Percentiles rank a stretch among this genome's conserved stretches.
phyloP scores from a whole-genome alignment of 1,140 invertebrate species.

The Drosophila equinoxialis region DNA sequence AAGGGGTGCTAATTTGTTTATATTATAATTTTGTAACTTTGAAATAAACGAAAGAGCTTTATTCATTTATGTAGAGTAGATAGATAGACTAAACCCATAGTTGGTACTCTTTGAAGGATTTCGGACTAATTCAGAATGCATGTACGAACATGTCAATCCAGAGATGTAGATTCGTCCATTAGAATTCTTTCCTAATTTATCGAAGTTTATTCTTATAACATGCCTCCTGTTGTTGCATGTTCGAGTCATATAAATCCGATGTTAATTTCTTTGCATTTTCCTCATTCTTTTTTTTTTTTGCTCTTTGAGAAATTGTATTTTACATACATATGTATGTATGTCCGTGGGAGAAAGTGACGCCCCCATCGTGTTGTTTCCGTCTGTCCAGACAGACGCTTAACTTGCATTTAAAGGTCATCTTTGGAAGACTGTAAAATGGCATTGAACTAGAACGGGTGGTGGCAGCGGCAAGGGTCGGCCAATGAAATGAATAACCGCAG shows the following conservation, averaged over 20 bases:
- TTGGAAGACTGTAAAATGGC: slow-evolving; percentile 48
- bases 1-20: no score
- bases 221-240: slow-evolving; percentile 31
- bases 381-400: slow-evolving; percentile 41
- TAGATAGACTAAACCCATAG: no score
- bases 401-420: slow-evolving; percentile 77
- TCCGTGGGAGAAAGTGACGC: slow-evolving; percentile 20
- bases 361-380: slow-evolving; percentile 9
- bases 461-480: not conserved
- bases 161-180: no score
- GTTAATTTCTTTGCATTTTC: slow-evolving; percentile 38
- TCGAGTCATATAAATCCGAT: slow-evolving; percentile 34
- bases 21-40: no score
- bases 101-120: no score
- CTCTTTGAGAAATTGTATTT: slow-evolving; percentile 39
- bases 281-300: not conserved
- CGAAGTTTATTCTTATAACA: not conserved
- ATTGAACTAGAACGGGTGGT: slow-evolving; percentile 60
- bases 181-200: no score
- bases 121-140: no score
- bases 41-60: no score
- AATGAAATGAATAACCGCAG: slow-evolving; percentile 21
- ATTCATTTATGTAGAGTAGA: no score
- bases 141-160: no score
- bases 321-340: not conserved